phyloP scores from a whole-genome alignment of 2,113 vertebrate species.

The Loxodonta africana region DNA sequence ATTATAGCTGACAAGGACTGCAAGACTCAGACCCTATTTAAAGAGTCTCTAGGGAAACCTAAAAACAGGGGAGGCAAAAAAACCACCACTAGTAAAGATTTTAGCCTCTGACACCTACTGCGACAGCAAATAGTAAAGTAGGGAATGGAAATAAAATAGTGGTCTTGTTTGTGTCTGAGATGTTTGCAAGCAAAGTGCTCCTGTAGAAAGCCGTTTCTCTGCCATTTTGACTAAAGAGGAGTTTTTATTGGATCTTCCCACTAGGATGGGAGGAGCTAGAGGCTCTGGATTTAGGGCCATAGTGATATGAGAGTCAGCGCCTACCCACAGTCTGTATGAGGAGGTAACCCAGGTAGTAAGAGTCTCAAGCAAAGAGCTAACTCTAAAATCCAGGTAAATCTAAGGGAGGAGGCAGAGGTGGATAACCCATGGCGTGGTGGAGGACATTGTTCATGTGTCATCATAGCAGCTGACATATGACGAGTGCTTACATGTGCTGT shows the following conservation, averaged over 20 bases:
- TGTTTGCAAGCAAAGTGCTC: not conserved
- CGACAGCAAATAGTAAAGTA: not conserved
- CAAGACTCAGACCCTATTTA: not conserved
- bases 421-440: not conserved
- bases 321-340: not conserved
- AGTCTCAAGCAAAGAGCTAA: not conserved
- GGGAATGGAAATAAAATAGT: not conserved
- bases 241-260: not conserved
- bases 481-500: not conserved
- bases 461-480: not conserved
- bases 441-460: fast-evolving
- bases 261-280: no score
- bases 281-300: not conserved
- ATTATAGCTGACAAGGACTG: not conserved
- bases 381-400: not conserved
- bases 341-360: not conserved
- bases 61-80: not conserved
- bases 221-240: fast-evolving
- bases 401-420: not conserved
- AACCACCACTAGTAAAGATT: not conserved
- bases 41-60: not conserved
- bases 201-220: not conserved
- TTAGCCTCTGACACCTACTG: not conserved
- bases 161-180: not conserved
- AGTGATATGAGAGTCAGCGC: not conserved